Evolutionary conservation across 1,140 invertebrate genomes (phyloP), one percentile per base, ranked within the genome.

Genomic region (Scaptomyza graminum): DNA sequence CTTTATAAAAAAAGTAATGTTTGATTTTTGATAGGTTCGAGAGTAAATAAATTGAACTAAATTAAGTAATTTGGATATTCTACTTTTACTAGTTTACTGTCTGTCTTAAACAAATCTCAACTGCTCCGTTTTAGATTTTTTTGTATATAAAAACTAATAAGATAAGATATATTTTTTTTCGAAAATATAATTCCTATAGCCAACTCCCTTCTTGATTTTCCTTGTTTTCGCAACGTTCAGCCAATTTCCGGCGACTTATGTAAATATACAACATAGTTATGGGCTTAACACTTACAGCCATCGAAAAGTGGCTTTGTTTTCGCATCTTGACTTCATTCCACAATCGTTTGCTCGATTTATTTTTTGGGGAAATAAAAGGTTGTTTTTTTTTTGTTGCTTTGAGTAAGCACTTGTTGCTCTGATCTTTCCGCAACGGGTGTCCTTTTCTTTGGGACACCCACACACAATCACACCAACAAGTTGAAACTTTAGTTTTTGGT

Each of bases 371-470:
- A 75, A 75, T 78, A 54, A 83, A 82, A 83, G 43, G 57, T 66
- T 73, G 77, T 78, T 47, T 56, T 81, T 44, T 44, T 25, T 34
- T 34, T 28, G 5, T 28, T 28, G 28, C 18, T 28, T 6, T 7
- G 31, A 70, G 56, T 69, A 60, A 67, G 41, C 83, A 87, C 83
- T 87, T 87, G 83, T 87, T 87, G 83, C 83, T 50, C 50, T 7
- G n/a, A 37, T 28, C 54, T 61, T 67, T 50, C 9, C 41, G 44
- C 64, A 59, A 61, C 16, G 64, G 62, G 37, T 62, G 72, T 51
- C 65, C 78, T 75, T 34, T 81, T 82, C 72, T 77, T 82, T 74
- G 52, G 59, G 59, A 68, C 44, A 71, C 7, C 2, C 8, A 9
- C 7, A 34, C 7, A 34, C 31, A 9, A 2, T 9, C 0, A 9